phyloP scores from a whole-genome alignment of 2,113 vertebrate genomes.

The Pholis gunnellus region DNA sequence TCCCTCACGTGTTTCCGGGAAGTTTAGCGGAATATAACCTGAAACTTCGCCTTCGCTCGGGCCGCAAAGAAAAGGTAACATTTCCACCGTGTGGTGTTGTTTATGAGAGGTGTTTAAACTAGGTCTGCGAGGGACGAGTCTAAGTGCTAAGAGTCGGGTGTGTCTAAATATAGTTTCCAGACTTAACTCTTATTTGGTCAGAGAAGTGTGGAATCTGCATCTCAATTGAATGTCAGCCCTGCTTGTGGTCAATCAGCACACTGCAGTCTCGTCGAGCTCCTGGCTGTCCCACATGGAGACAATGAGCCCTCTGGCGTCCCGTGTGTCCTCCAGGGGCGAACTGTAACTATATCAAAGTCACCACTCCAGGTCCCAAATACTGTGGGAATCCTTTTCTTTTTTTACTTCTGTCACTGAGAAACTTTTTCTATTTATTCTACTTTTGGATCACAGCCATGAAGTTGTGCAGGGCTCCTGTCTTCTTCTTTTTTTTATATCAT shows the following conservation, averaged over 20 bases:
- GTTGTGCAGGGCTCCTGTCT: not conserved
- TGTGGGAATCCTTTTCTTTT: too few species aligned
- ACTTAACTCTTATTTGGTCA: not conserved
- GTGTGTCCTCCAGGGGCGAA: not conserved
- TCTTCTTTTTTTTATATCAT: not conserved
- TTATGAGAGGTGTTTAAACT: not conserved
- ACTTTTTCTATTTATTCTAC: not conserved
- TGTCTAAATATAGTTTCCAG: not conserved
- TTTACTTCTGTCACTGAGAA: not conserved
- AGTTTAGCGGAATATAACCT: slow-evolving; percentile 48
- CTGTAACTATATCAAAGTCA: not conserved
- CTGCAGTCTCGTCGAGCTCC: slow-evolving; percentile 7
- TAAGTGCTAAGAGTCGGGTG: too few species aligned
- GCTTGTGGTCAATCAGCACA: slow-evolving; percentile 44
- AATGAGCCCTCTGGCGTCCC: slow-evolving; percentile 32
- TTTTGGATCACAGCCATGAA: not conserved
- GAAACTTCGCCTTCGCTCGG: slow-evolving; percentile 17
- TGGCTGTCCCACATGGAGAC: slow-evolving; percentile 52
- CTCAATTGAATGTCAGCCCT: slow-evolving; percentile 73
- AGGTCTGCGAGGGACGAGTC: too few species aligned
- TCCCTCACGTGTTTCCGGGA: not conserved
- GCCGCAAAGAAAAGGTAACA: slow-evolving; percentile 58
- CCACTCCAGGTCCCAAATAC: not conserved
- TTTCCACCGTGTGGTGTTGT: slow-evolving; percentile 17
- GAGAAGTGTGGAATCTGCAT: slow-evolving; percentile 64